Base-by-base conservation (phyloP, 2,113 vertebrate genomes). In the Stictonetta naevosa region DNA sequence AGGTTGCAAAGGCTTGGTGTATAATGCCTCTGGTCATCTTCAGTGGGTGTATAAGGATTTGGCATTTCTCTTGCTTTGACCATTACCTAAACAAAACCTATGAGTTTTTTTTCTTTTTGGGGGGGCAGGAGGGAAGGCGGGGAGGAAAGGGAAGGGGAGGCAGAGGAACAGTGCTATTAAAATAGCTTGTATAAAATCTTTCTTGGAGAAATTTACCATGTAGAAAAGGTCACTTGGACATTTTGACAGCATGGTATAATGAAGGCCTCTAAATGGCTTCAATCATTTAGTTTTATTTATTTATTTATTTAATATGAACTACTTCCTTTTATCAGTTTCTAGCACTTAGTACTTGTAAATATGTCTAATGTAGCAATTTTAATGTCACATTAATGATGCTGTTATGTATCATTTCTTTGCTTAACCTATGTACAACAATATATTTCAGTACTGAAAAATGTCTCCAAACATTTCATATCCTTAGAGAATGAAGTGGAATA, bases 211-310 rank as follows among this genome's bases (percentile, higher is more conserved):
- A 86, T 84, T 56, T 90, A 83, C 90, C n/a, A 3, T 6, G 36
- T 55, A 86, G 93, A 92, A 94, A 97, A 94, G 88, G 95, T 95
- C 96, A 90, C 60, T 7, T 84, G 80, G 66, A 90, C 83, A 73
- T 93, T 96, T 95, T 96, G 95, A 94, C 93, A 95, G 88, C 60
- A 19, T 6, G 7, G 56, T 81, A 63, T 60, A 95, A 86, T 68
- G 64, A 93, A 58, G 38, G 79, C 38, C 55, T 78, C 88, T 60
- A 78, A 92, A 78, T 20, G 60, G 26, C 69, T 88, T 92, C 72
- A 78, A 60, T 95, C 73, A 64, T 40, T 75, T 34, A 11, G 34
- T 67, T 74, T 94, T 83, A 48, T 11, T 48, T 48, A 21, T 48
- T 48, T 48, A 48, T 48, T 48, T 48, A 48, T 21, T 83, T 62